Evolutionary conservation across 2,888 invertebrate species (phyloP), one percentile per base, ranked within the genome.

Genomic region (Oithona nana): DNA sequence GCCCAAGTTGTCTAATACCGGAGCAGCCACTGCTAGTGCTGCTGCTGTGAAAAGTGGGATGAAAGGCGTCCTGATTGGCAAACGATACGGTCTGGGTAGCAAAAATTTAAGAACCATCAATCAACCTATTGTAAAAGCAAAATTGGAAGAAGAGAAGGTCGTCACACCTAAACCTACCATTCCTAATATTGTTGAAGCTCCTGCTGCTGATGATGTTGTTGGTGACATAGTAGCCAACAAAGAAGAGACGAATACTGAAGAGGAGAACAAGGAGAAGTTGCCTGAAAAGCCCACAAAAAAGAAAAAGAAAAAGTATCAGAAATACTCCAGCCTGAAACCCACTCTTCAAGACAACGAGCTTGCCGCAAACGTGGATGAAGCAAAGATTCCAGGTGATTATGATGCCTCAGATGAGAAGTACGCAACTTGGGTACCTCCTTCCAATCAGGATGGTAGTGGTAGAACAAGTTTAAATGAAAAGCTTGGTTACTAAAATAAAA

Each of bases 401-500:
- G 59, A 54, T 28, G 8, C 22, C 6, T 66, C 68, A 20, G 73
- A 73, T 67, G 72, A 73, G 11, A 81, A 85, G 69, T 86, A 84
- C 71, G 82, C 81, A 8, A 81, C 80, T 69, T 88, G 88, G 88
- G 73, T 84, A 50, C 87, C 88, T 2, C 88, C 88, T 1, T 68
- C 74, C 66, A 77, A 80, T 69, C 87, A 88, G 73, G 78, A 78
- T 54, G 86, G 86, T 1, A 87, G 87, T 74, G 87, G 87, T 3
- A 77, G 79, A 67, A 87, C 86, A 1, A 78, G 76, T 68, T 75
- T 87, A 48, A 87, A 87, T 74, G 82, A 83, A 48, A 86, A 84
- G 73, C 82, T 78, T 71, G 86, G 86, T 22, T 87, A 87, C 72
- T 87, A 73, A n/a, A n/a, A n/a, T n/a, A n/a, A n/a, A n/a, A n/a